Evolutionary conservation across 2,888 invertebrate species (phyloP).

Genomic region (Callyntrura sp.): DNA sequence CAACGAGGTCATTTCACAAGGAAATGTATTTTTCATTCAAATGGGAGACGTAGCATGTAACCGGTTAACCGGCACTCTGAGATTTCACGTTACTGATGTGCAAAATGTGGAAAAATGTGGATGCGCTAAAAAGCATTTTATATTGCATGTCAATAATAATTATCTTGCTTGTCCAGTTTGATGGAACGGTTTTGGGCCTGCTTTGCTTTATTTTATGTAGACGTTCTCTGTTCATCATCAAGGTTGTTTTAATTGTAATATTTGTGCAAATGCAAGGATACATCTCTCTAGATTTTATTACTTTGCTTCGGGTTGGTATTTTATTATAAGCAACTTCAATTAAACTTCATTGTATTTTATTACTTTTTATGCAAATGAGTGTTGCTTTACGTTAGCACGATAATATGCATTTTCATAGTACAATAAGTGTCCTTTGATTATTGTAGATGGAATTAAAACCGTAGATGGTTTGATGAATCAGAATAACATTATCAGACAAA

Average conservation of each 20-base stretch:
- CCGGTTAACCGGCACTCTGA: background rate
- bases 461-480: slow-evolving; percentile 66
- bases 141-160: slow-evolving; percentile 6
- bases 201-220: background rate
- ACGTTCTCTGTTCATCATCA: background rate
- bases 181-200: slow-evolving; percentile 7
- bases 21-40: background rate
- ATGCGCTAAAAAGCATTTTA: background rate
- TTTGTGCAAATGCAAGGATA: background rate
- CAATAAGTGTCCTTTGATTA: slow-evolving; percentile 56
- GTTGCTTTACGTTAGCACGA: background rate
- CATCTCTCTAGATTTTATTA: background rate
- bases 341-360: background rate
- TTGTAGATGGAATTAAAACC: slow-evolving; percentile 74
- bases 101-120: background rate
- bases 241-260: background rate
- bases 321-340: background rate
- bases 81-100: background rate
- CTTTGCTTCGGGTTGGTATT: background rate
- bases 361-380: slow-evolving; percentile 9
- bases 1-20: background rate
- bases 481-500: slow-evolving; percentile 69
- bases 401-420: background rate
- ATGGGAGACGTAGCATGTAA: too few species aligned
- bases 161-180: slow-evolving; percentile 63